Base-by-base conservation (phyloP, 2,113 vertebrate genomes). In the Hydrolagus affinis region DNA sequence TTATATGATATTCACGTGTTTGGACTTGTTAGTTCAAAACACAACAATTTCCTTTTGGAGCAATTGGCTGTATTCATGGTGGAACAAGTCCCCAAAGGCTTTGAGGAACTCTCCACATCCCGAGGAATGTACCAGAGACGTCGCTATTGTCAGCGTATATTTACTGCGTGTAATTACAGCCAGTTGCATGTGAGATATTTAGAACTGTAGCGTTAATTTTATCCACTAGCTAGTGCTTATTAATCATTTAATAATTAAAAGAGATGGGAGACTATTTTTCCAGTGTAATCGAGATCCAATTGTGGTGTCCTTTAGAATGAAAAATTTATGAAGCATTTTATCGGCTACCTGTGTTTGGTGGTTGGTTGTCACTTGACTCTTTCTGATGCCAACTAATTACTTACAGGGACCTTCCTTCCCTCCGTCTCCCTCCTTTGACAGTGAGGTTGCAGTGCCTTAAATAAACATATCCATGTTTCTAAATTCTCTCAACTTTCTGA, bases 221-320 rank as follows among this genome's bases (percentile, higher is more conserved):
- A 19, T 21, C 32, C 19, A 21, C 72, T 44, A 17, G 28, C 30
- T 8, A 74, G 32, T 1, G 30, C 19, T 74, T 44, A 56, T 32
- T 56, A 56, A 74, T 75, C 73, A 75, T 75, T 75, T 75, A 21
- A 56, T 56, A 75, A 75, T 75, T 32, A 21, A 75, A 75, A 56
- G 73, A 56, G 73, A 75, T 30, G 21, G 73, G 32, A 75, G 73
- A 74, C 32, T 44, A 0, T 56, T 75, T 44, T 56, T 19, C 32
- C 15, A 75, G 21, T 75, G 73, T 57, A 75, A 75, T 21, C 56
- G 73, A 75, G 73, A 56, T 75, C 73, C 1, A 44, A 32, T 44
- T 44, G 73, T 75, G 32, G 28, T 19, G 56, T 2, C 19, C 21
- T 75, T 75, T 57, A 56, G 32, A 75, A 75, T 75, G 32, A 75